These are phyloP conservation scores for Cerastis rubricosa DNA, from an alignment of 2,888 invertebrate species.

Conservation along the genomic window DNA sequence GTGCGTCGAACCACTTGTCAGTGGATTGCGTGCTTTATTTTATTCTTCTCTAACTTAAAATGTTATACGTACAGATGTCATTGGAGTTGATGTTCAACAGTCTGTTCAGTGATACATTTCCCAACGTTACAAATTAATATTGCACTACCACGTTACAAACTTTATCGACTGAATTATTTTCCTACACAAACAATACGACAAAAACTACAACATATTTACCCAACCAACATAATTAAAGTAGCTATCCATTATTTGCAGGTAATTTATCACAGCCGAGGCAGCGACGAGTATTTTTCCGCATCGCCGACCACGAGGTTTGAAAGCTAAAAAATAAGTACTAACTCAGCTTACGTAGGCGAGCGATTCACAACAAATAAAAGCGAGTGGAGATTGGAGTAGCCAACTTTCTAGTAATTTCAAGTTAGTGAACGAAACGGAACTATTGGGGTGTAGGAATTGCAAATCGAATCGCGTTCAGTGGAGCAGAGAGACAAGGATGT, in stretches of 20 bases:
- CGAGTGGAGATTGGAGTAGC: slow-evolving; percentile 71
- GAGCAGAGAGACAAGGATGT: slow-evolving; percentile 87
- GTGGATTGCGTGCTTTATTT: slow-evolving; percentile 26
- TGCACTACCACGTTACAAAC: background rate
- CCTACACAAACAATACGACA: background rate
- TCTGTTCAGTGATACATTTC: background rate
- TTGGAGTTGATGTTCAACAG: slow-evolving; percentile 9
- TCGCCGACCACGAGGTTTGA: slow-evolving; percentile 66
- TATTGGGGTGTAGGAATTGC: slow-evolving; percentile 85
- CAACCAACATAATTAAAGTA: slow-evolving; percentile 58
- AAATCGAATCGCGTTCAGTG: slow-evolving; percentile 84
- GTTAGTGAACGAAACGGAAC: slow-evolving; percentile 82
- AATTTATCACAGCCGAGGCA: slow-evolving; percentile 66
- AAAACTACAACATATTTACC: slow-evolving; percentile 32
- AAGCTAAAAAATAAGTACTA: slow-evolving; percentile 70
- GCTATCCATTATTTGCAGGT: slow-evolving; percentile 74
- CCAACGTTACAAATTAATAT: background rate
- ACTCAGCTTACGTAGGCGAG: slow-evolving; percentile 70
- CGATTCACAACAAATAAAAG: slow-evolving; percentile 78
- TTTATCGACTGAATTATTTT: slow-evolving; percentile 5
- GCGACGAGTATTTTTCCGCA: slow-evolving; percentile 61
- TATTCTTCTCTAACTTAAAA: slow-evolving; percentile 38
- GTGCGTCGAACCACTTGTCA: slow-evolving; percentile 25
- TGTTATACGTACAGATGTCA: slow-evolving; percentile 10
- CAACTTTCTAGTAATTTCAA: slow-evolving; percentile 84